Evolutionary conservation across 2,888 invertebrate genomes (phyloP), one percentile per base, ranked within the genome.

Genomic region (Bedellia somnulentella): DNA sequence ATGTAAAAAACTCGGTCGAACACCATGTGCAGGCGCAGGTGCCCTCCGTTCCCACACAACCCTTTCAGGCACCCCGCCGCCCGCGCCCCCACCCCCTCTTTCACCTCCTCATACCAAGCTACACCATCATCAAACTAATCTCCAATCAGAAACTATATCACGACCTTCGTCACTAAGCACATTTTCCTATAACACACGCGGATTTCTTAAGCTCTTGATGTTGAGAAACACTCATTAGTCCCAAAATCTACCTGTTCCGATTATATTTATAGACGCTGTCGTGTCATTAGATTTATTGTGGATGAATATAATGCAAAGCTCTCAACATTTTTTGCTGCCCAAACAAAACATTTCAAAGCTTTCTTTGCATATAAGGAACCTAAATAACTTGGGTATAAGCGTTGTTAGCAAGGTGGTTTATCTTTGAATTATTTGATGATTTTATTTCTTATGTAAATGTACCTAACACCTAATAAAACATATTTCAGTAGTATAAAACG

Each of bases 31-130:
- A 61, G 58, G 44, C 66, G 77, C 76, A 77, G 77, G 77, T 77
- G 77, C 76, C 75, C 66, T 63, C 52, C 51, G 71, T 77, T 77
- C 77, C 76, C 76, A 77, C 76, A 76, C 76, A 76, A 77, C 76
- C 76, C 76, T 76, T 76, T 76, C 64, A 67, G 62, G 57, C 47
- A 45, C 49, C 49, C 47, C 54, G 58, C 59, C 50, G 49, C 47
- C 53, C 55, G 45, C 54, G 35, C 53, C 56, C 50, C 52, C 40
- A n/a, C 27, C 10, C 35, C 27, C 32, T 31, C 26, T 16, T 6
- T 24, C 23, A 25, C 44, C 45, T 36, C 41, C 9, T 9, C 18
- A 5, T 9, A 9, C 18, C 5, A 24, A 24, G 24, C 5, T 5
- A 6, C 6, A 24, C 24, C 24, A 24, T 10, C 24, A 8, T 24